phyloP scores from a whole-genome alignment of 30 jellyfish, hydroid and myxozoan species.

The Morbakka virulenta region DNA sequence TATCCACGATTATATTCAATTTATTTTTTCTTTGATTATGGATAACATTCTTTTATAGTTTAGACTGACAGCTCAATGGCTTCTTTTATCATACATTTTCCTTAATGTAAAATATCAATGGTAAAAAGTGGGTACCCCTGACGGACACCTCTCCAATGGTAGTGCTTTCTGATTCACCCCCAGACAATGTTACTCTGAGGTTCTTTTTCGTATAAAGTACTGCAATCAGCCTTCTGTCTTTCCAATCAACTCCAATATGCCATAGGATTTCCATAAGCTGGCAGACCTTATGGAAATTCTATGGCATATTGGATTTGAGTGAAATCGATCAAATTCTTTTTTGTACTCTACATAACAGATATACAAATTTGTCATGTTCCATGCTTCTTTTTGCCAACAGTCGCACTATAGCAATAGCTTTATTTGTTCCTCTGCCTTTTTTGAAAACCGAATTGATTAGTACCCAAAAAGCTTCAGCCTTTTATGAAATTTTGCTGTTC shows the following conservation, averaged over 20 bases:
- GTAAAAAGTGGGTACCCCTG: neutral
- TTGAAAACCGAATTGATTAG: neutral
- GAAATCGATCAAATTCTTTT: neutral
- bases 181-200: neutral
- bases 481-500: neutral
- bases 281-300: too few species aligned
- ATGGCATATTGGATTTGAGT: too few species aligned
- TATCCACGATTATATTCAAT: too few species aligned
- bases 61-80: too few species aligned
- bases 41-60: too few species aligned
- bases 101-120: neutral
- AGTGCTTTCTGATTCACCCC: neutral
- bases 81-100: neutral
- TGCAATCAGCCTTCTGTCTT: neutral
- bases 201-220: neutral
- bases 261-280: neutral
- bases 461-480: neutral
- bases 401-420: slow-evolving; percentile 1
- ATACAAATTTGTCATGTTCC: neutral
- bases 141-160: neutral
- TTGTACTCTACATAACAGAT: neutral
- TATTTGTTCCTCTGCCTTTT: neutral
- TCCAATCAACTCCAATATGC: slow-evolving; percentile 5
- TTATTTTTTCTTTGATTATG: too few species aligned
- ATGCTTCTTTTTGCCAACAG: neutral